Conservation (phyloP, 1,140 invertebrate genomes). For the Scylla paramamosain region DNA sequence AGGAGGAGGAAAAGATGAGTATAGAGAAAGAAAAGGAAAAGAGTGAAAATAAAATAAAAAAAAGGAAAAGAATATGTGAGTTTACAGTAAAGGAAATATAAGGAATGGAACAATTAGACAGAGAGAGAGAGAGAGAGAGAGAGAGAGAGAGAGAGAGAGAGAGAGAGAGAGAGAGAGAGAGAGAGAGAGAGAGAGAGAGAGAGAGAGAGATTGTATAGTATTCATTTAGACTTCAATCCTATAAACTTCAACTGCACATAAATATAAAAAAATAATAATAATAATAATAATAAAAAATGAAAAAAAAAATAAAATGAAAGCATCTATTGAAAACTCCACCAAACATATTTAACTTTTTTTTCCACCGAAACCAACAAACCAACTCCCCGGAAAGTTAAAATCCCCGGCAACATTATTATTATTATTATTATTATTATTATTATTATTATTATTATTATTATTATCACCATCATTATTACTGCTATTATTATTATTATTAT, state of each 20-base stretch:
- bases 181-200: slow-evolving; percentile 31
- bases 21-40: neutral
- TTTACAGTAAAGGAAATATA: neutral
- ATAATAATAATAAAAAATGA: too few species aligned
- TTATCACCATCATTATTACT: neutral
- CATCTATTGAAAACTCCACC: neutral
- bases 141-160: neutral
- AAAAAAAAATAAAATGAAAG: neutral
- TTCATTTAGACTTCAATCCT: neutral
- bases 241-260: neutral
- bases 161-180: neutral
- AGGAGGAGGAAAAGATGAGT: neutral
- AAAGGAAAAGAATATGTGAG: neutral
- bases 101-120: neutral
- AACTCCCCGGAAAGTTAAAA: neutral
- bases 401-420: neutral
- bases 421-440: slow-evolving; percentile 15
- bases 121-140: neutral
- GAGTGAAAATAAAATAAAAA: too few species aligned
- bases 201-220: slow-evolving; percentile 32
- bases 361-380: neutral
- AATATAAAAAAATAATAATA: too few species aligned
- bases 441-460: slow-evolving; percentile 26
- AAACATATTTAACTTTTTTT: slow-evolving; percentile 15
- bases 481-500: neutral